Evolutionary conservation across 1,140 invertebrate genomes (phyloP).

Genomic region (Mya arenaria): DNA sequence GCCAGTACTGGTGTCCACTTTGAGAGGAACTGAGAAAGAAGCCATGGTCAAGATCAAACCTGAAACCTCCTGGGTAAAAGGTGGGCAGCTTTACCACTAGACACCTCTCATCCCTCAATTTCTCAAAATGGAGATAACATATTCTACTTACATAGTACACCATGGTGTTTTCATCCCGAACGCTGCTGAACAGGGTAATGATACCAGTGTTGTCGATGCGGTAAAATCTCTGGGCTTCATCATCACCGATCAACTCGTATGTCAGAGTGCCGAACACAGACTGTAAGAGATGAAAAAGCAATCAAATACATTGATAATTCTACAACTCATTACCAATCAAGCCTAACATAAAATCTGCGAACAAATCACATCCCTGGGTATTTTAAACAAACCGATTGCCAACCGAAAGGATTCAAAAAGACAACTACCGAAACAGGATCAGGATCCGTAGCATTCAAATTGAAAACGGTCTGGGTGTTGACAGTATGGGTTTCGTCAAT

Average conservation of each 20-base stretch:
- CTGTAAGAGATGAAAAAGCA: slow-evolving; percentile 49
- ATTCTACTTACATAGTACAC: slow-evolving; percentile 56
- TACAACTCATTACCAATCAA: neutral
- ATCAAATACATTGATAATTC: neutral
- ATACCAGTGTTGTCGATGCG: slow-evolving; percentile 35
- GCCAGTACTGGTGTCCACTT: too few relatives aligned
- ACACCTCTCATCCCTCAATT: too few relatives aligned
- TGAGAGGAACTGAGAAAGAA: too few relatives aligned
- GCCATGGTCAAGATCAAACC: too few relatives aligned
- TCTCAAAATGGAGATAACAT: too few relatives aligned
- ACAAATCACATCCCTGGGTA: too few relatives aligned
- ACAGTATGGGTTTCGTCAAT: slow-evolving; percentile 35
- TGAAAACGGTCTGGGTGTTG: neutral
- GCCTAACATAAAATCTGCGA: neutral
- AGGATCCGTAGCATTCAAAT: slow-evolving; percentile 24
- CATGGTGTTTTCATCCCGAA: slow-evolving; percentile 41
- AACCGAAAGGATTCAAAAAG: too few relatives aligned
- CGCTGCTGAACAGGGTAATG: slow-evolving; percentile 48
- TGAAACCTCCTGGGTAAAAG: too few relatives aligned
- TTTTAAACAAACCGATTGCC: too few relatives aligned
- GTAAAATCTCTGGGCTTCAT: neutral
- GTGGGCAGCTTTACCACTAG: too few relatives aligned
- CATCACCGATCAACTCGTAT: slow-evolving; percentile 70
- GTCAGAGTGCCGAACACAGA: slow-evolving; percentile 62
- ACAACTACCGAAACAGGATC: too few relatives aligned